Evolutionary conservation across 2,888 invertebrate species (phyloP).

Genomic region (Sarcophaga subvicina): DNA sequence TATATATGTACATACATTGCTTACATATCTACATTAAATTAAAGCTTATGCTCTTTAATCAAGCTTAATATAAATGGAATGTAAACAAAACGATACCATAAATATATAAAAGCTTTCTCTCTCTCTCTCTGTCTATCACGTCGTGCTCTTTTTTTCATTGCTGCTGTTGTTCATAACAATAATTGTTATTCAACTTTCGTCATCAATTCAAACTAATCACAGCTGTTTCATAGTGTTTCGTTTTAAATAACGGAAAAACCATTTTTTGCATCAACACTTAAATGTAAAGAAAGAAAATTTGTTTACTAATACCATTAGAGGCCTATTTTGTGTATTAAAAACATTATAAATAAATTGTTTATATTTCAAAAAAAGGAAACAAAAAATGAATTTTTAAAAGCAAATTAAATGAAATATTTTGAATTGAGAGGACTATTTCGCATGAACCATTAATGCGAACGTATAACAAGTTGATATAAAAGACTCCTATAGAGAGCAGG

Average conservation of each 20-base stretch:
- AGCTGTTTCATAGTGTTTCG: neutral
- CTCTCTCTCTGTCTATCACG: neutral
- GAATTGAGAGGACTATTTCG: too few relatives aligned
- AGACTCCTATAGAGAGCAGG: too few relatives aligned
- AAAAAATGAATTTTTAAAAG: too few relatives aligned
- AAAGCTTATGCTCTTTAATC: neutral
- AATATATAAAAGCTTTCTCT: slow-evolving; percentile 29
- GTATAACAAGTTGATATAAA: too few relatives aligned
- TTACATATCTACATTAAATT: neutral
- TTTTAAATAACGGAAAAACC: neutral
- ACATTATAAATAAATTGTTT: too few relatives aligned
- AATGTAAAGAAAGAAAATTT: too few relatives aligned
- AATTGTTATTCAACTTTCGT: neutral
- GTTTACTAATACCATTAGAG: too few relatives aligned
- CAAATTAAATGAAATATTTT: too few relatives aligned
- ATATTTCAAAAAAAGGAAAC: too few relatives aligned
- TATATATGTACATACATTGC: too few relatives aligned
- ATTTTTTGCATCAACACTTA: neutral
- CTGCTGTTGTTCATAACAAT: neutral
- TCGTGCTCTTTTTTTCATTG: neutral
- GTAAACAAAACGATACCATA: neutral
- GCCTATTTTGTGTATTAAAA: too few relatives aligned
- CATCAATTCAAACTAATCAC: neutral
- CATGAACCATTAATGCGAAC: too few relatives aligned
- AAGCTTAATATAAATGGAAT: slow-evolving; percentile 1